Conservation (phyloP, 2,797 vertebrate genomes). For the Helarctos malayanus region DNA sequence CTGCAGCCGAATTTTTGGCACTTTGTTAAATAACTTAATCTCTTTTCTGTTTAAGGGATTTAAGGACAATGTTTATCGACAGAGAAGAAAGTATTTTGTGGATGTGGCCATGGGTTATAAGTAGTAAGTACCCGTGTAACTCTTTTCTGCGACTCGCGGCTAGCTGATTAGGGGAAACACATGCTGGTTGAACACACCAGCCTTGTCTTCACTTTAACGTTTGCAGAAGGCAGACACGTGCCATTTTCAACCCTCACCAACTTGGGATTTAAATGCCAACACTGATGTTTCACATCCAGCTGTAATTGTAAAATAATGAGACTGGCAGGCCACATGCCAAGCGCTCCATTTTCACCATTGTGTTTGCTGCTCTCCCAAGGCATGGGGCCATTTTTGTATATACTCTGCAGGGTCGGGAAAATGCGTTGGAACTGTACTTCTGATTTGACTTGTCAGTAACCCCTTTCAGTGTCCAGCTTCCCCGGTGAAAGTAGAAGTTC, state of each 20-base stretch:
- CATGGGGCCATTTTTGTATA: slow-evolving; percentile 52
- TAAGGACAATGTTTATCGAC: slow-evolving; percentile 98
- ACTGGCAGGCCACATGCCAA: background rate
- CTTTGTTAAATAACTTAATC: slow-evolving; percentile 81
- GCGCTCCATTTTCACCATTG: slow-evolving; percentile 40
- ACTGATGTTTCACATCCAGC: slow-evolving; percentile 66
- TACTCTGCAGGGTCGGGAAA: background rate
- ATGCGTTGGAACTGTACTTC: slow-evolving; percentile 4
- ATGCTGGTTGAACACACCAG: slow-evolving; percentile 68
- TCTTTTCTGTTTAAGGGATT: slow-evolving; percentile 94
- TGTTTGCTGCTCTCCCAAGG: slow-evolving; percentile 33
- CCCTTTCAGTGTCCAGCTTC: background rate
- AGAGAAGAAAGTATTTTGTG: slow-evolving; percentile 98
- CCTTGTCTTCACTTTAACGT: slow-evolving; percentile 77
- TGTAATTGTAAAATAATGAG: slow-evolving; percentile 67
- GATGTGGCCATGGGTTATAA: slow-evolving; percentile 99
- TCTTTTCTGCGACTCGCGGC: slow-evolving; percentile 72
- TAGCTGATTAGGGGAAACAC: slow-evolving; percentile 78
- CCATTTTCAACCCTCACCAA: slow-evolving; percentile 74
- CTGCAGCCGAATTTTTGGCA: slow-evolving; percentile 74
- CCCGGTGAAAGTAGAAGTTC: background rate
- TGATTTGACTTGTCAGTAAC: slow-evolving; percentile 34
- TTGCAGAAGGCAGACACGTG: slow-evolving; percentile 65
- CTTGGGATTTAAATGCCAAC: slow-evolving; percentile 70
- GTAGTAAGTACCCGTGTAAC: slow-evolving; percentile 93